These are phyloP conservation scores for Triops longicaudatus DNA, from an alignment of 1,140 invertebrate genomes.

Conservation along the genomic window DNA sequence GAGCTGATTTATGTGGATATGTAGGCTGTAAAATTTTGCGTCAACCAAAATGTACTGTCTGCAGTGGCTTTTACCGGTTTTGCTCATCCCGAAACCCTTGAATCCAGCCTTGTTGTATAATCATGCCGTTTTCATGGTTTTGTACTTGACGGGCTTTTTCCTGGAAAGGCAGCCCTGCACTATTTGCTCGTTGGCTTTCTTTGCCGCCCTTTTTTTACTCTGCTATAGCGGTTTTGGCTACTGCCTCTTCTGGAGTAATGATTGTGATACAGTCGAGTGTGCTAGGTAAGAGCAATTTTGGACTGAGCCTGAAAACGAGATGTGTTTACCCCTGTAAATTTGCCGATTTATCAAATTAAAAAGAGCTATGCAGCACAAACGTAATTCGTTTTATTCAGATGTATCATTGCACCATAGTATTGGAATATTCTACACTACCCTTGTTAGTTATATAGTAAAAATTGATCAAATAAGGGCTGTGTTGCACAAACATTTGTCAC, in stretches of 20 bases:
- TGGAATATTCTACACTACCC: too few species aligned
- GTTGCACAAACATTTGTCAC: too few species aligned
- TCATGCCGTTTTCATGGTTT: slow-evolving; percentile 91
- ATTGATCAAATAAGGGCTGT: too few species aligned
- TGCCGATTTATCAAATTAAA: too few species aligned
- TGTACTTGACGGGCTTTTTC: slow-evolving; percentile 81
- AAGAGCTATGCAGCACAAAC: too few species aligned
- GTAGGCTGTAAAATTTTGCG: slow-evolving; percentile 9
- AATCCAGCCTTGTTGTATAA: slow-evolving; percentile 90
- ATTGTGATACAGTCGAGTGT: slow-evolving; percentile 64
- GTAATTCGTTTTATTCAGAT: too few species aligned
- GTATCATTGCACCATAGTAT: too few species aligned
- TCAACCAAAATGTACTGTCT: slow-evolving; percentile 81
- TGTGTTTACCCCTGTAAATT: too few species aligned
- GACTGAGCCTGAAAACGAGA: not conserved
- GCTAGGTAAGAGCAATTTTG: slow-evolving; percentile 32
- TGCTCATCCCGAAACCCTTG: slow-evolving; percentile 91
- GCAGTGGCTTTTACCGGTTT: slow-evolving; percentile 93
- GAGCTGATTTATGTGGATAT: not conserved
- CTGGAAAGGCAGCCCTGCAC: slow-evolving; percentile 92
- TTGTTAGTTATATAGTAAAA: too few species aligned
- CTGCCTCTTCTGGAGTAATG: slow-evolving; percentile 80
- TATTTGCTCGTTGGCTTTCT: slow-evolving; percentile 87
- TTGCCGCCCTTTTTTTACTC: slow-evolving; percentile 82
- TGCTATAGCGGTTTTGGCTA: slow-evolving; percentile 93